Percentiles rank a stretch among this genome's conserved stretches.
These are phyloP conservation scores for Suillia variegata DNA, from an alignment of 2,888 invertebrate genomes.

Conservation along the genomic window DNA sequence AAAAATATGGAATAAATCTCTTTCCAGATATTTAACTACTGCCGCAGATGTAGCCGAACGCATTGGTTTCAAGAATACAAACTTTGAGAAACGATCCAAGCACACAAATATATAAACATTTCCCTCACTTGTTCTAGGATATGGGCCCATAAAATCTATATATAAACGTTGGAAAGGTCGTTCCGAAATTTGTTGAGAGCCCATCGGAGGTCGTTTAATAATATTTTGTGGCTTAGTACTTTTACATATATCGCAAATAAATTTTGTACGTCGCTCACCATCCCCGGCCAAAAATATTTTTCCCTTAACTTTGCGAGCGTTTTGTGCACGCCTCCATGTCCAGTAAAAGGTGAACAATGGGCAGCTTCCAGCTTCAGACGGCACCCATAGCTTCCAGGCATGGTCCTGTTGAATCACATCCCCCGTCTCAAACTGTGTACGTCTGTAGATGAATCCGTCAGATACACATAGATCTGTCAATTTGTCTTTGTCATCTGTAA, in stretches of 20 bases:
- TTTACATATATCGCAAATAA: conserved; percentile 4
- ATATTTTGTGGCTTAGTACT: too few relatives aligned
- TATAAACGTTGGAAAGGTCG: neutral
- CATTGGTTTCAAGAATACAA: neutral
- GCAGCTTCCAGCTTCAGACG: too few relatives aligned
- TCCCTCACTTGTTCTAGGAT: neutral
- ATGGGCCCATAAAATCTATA: neutral
- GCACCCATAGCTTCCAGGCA: conserved; percentile 18
- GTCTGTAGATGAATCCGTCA: conserved; percentile 3
- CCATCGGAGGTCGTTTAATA: too few relatives aligned
- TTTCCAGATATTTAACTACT: neutral
- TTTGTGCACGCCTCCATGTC: too few relatives aligned
- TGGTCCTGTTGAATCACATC: conserved; percentile 3
- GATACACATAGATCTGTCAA: conserved; percentile 12
- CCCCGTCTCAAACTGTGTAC: neutral
- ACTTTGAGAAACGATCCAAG: too few relatives aligned
- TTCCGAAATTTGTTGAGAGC: neutral
- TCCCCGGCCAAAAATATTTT: conserved; percentile 7
- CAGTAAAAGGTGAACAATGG: too few relatives aligned
- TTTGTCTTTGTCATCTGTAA: neutral
- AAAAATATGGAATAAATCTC: neutral
- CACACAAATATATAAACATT: conserved; percentile 3
- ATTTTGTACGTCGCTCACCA: neutral
- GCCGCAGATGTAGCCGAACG: neutral
- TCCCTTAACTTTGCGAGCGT: neutral